phyloP scores from a whole-genome alignment of 2,888 invertebrate species.

The Oasisia sp. region DNA sequence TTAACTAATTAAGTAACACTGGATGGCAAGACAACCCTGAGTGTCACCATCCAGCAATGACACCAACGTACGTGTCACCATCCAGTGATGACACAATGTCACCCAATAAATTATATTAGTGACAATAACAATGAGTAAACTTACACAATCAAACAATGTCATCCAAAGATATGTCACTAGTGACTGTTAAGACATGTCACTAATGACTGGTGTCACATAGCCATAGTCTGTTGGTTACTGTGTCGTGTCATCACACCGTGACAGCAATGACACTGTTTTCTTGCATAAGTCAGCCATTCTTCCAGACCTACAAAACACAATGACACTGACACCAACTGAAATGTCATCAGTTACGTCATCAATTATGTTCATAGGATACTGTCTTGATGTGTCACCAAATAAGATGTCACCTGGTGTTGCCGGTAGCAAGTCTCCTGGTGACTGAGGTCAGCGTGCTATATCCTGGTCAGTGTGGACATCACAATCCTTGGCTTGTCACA shows the following conservation, averaged over 20 bases:
- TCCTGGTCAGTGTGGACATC: not conserved
- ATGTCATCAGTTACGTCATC: not conserved
- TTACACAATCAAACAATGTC: not conserved
- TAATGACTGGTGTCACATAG: not conserved
- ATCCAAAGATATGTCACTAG: not conserved
- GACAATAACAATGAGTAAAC: not conserved
- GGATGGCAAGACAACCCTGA: not conserved
- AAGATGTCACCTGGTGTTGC: not conserved
- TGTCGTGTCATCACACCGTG: not conserved
- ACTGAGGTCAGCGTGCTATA: not conserved
- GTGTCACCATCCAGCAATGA: constrained; percentile 5
- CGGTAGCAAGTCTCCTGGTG: not conserved
- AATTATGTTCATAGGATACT: not conserved
- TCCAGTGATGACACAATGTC: constrained; percentile 5
- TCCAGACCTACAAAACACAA: not conserved
- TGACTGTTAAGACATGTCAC: not conserved
- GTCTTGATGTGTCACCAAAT: constrained; percentile 13
- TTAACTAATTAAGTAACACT: not conserved
- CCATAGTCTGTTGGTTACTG: not conserved
- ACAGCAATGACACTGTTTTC: not conserved
- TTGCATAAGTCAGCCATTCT: not conserved
- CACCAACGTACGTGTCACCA: not conserved
- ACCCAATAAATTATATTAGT: not conserved
- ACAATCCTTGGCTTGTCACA: not conserved
- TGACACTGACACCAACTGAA: not conserved